A percentile compares a stretch with the other conserved stretches of the same genome.
Evolutionary conservation across 2,888 invertebrate species (phyloP).

Genomic region (Lysandra bellargus): DNA sequence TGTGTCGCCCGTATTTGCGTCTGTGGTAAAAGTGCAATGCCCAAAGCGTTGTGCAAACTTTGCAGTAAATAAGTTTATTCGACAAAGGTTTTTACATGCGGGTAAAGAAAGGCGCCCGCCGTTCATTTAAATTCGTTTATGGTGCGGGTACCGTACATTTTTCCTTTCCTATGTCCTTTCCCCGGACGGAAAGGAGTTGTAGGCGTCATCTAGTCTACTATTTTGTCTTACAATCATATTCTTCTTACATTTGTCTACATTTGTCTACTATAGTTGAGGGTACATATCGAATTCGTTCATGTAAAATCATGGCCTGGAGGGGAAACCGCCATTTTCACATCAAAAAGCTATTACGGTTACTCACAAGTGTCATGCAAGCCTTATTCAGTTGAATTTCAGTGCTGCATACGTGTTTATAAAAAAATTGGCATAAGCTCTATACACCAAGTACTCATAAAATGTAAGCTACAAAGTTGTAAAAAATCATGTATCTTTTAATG

Average conservation of each 20-base stretch:
- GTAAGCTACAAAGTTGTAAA: no score
- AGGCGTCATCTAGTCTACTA: no score
- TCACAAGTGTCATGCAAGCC: constrained; percentile 1
- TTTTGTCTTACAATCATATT: no score
- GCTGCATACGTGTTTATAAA: background rate
- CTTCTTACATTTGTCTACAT: no score
- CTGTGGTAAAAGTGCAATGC: constrained; percentile 4
- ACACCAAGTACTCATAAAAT: no score
- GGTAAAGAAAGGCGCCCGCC: background rate
- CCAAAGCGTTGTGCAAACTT: constrained; percentile 5
- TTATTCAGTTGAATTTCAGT: background rate
- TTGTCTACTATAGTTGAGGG: background rate
- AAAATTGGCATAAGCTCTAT: no score
- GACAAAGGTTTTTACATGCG: background rate
- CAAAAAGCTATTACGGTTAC: constrained; percentile 19
- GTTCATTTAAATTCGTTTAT: background rate
- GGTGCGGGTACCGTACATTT: background rate
- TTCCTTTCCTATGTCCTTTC: background rate
- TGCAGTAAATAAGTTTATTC: background rate
- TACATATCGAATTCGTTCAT: constrained; percentile 5
- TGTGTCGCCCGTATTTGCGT: constrained; percentile 13
- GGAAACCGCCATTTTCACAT: constrained; percentile 1
- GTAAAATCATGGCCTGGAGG: background rate
- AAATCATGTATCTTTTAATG: no score
- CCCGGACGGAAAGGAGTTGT: no score